Conservation (phyloP, 2,888 invertebrate genomes). For the Agriopis aurantiaria region DNA sequence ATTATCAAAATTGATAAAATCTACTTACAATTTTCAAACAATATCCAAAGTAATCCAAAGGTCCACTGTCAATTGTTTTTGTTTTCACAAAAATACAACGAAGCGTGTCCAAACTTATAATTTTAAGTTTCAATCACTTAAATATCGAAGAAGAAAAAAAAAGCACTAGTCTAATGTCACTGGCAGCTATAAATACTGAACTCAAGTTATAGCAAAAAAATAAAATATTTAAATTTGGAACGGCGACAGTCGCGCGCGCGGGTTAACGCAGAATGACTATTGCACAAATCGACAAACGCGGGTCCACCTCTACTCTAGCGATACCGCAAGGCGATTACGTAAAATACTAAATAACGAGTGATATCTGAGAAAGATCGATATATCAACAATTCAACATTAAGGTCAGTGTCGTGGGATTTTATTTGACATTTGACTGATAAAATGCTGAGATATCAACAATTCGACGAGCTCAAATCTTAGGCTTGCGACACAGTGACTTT, state of each 20-base stretch:
- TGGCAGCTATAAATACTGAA: constrained; percentile 3
- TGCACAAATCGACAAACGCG: constrained; percentile 68
- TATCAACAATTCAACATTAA: constrained; percentile 31
- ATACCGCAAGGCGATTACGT: constrained; percentile 39
- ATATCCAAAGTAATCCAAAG: constrained; percentile 15
- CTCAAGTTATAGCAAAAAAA: constrained; percentile 3
- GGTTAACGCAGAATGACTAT: constrained; percentile 62
- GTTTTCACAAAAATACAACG: constrained; percentile 56
- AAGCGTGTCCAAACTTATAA: constrained; percentile 45
- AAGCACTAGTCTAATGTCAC: constrained; percentile 1
- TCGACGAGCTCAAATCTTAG: neutral
- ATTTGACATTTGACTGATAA: constrained; percentile 31
- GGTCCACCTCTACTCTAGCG: constrained; percentile 59
- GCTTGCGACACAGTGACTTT: too few species aligned
- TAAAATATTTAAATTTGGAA: constrained; percentile 41
- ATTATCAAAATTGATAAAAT: neutral
- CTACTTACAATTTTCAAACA: constrained; percentile 8
- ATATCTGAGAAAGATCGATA: constrained; percentile 24
- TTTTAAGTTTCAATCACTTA: neutral
- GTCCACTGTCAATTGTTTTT: constrained; percentile 57
- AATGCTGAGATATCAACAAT: constrained; percentile 1
- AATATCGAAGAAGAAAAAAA: neutral
- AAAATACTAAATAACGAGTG: constrained; percentile 28
- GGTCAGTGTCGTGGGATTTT: constrained; percentile 32
- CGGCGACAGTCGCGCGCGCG: constrained; percentile 60